These are phyloP conservation scores for Philopedon plagiatum DNA, from an alignment of 2,888 invertebrate genomes.

Conservation along the genomic window DNA sequence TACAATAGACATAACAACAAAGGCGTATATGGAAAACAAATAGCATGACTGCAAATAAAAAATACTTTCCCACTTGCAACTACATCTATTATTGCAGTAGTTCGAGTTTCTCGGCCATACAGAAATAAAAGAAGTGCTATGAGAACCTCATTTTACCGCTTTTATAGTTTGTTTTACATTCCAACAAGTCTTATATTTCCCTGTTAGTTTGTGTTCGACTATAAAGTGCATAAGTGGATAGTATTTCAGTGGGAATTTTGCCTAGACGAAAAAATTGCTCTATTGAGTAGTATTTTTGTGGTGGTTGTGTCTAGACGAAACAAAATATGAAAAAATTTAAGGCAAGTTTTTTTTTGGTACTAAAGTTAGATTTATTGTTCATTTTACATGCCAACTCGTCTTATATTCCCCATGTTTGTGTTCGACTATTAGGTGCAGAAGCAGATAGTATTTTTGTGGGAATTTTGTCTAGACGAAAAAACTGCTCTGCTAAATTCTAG, in stretches of 20 bases:
- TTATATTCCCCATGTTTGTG: too few species aligned
- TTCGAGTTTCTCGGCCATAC: conserved; percentile 14
- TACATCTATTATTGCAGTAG: neutral
- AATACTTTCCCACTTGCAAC: conserved; percentile 22
- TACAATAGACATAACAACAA: neutral
- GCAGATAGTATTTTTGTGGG: too few species aligned
- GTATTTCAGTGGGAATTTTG: neutral
- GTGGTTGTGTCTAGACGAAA: too few species aligned
- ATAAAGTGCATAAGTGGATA: conserved; percentile 7
- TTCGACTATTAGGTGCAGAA: too few species aligned
- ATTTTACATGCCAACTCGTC: too few species aligned
- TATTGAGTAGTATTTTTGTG: too few species aligned
- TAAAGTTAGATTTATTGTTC: too few species aligned
- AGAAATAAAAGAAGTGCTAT: conserved; percentile 17
- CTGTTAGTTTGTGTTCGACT: conserved; percentile 13
- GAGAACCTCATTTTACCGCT: conserved; percentile 29
- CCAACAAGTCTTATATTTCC: conserved; percentile 21
- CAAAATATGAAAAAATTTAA: too few species aligned
- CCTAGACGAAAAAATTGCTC: neutral
- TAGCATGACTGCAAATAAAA: neutral
- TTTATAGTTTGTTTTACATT: conserved; percentile 24
- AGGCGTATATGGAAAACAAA: neutral
- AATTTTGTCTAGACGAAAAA: too few species aligned
- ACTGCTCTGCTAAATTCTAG: too few species aligned
- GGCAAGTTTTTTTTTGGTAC: too few species aligned